Evolutionary conservation across 2,888 invertebrate species (phyloP).

Genomic region (Melipona bicolor): DNA sequence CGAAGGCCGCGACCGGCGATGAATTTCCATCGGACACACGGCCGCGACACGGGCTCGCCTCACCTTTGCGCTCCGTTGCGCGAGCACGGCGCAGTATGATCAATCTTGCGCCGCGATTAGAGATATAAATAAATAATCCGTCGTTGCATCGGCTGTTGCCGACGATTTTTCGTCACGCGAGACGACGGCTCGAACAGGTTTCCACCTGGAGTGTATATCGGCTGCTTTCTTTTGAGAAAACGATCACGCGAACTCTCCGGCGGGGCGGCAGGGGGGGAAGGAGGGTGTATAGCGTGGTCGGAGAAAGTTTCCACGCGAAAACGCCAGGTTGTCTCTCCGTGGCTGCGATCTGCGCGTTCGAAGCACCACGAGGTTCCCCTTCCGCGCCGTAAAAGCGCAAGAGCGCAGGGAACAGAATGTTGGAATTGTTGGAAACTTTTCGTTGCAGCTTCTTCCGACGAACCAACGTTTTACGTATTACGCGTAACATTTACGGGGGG

Average conservation of each 20-base stretch:
- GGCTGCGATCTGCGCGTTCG: not conserved
- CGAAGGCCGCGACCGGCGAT: not conserved
- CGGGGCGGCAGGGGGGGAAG: not conserved
- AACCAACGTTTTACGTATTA: no score
- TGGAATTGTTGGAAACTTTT: not conserved
- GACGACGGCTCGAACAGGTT: conserved; percentile 28
- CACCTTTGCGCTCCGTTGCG: not conserved
- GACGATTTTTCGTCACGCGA: conserved; percentile 65
- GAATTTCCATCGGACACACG: conserved; percentile 15
- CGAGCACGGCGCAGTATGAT: conserved; percentile 16
- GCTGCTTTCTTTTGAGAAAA: conserved; percentile 35
- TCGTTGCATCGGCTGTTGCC: conserved; percentile 36
- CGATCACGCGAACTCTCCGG: conserved; percentile 54
- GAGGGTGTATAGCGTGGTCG: conserved; percentile 57
- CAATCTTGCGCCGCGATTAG: conserved; percentile 39
- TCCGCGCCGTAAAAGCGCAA: not conserved
- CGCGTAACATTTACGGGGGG: no score
- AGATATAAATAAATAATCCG: conserved; percentile 57
- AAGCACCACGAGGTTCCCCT: no score
- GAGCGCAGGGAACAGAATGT: not conserved
- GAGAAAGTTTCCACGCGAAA: conserved; percentile 19
- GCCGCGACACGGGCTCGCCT: conserved; percentile 12
- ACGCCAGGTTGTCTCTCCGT: not conserved
- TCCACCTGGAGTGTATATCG: conserved; percentile 16
- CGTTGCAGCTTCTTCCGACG: not conserved